These are phyloP conservation scores for Chromobotia macracanthus DNA, from an alignment of 2,797 vertebrate genomes.

Conservation along the genomic window DNA sequence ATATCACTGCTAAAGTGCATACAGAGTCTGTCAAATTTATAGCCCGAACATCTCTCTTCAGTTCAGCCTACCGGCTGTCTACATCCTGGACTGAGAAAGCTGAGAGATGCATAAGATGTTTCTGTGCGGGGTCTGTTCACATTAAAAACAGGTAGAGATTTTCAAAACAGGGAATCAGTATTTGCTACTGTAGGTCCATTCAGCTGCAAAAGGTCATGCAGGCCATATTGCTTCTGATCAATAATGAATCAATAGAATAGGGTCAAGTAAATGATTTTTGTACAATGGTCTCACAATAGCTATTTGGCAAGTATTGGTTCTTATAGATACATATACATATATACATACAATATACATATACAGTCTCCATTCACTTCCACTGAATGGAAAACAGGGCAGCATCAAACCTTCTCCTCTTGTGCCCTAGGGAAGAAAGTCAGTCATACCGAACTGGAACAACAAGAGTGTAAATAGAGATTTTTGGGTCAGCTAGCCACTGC, in stretches of 20 bases:
- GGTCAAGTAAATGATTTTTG: conserved; percentile 25
- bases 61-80: neutral
- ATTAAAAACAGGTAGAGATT: conserved; percentile 30
- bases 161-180: conserved; percentile 60
- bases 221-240: conserved; percentile 55
- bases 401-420: too few relatives aligned
- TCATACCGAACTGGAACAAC: too few relatives aligned
- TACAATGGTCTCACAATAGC: conserved; percentile 5
- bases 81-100: neutral
- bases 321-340: too few relatives aligned
- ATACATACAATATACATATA: too few relatives aligned
- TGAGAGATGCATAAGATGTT: conserved; percentile 35
- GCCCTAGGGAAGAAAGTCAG: too few relatives aligned
- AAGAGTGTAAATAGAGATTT: too few relatives aligned
- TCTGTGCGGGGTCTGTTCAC: conserved; percentile 26
- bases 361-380: too few relatives aligned
- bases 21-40: neutral
- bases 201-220: conserved; percentile 53
- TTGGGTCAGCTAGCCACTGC: too few relatives aligned
- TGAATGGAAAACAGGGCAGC: too few relatives aligned
- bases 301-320: neutral
- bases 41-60: neutral
- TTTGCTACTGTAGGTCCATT: conserved; percentile 40
- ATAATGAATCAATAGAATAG: conserved; percentile 26
- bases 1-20: neutral